Evolutionary conservation across 2,888 invertebrate genomes (phyloP), one percentile per base, ranked within the genome.

Genomic region (Parnassius glacialis): DNA sequence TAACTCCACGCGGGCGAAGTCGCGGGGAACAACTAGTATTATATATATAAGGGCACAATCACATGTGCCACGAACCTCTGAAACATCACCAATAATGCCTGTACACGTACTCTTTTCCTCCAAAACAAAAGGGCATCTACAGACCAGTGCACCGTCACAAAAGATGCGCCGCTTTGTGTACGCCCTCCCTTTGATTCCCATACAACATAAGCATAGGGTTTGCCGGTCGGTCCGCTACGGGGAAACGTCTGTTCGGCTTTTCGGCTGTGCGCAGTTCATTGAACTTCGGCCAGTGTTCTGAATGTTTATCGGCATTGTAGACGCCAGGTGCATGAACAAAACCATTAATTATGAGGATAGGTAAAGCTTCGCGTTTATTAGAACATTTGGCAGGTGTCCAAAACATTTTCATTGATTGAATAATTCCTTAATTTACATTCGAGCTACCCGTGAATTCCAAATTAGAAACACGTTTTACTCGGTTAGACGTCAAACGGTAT

Each of bases 91-190:
- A 55, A 55, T 25, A 55, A 55, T 45, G 25, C 48, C 25, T 10
- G 42, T 25, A 10, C 48, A 20, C n/a, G 50, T 47, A 44, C 25
- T 34, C 42, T 48, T 57, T 34, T 47, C 50, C 13, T 47, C 20
- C 45, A 13, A 50, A 74, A 80, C 78, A 81, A 80, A 79, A 72
- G 74, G 64, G 65, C 62, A 57, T 70, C 66, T 68, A 71, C 79
- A 81, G 74, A 70, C 76, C 77, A 77, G 70, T 81, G 81, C 75
- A 65, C 74, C 65, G 57, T 58, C 64, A 83, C 80, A 84, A 84
- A 81, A 74, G 75, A 70, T 71, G 75, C 81, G 74, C 75, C 74
- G 69, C 72, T 71, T 73, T 76, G 68, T 65, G 69, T 58, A 67
- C 72, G 67, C 74, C 75, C 68, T 74, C 76, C 73, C 78, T 77